phyloP scores from a whole-genome alignment of 2,888 invertebrate species.

The Cataglyphis cursor region DNA sequence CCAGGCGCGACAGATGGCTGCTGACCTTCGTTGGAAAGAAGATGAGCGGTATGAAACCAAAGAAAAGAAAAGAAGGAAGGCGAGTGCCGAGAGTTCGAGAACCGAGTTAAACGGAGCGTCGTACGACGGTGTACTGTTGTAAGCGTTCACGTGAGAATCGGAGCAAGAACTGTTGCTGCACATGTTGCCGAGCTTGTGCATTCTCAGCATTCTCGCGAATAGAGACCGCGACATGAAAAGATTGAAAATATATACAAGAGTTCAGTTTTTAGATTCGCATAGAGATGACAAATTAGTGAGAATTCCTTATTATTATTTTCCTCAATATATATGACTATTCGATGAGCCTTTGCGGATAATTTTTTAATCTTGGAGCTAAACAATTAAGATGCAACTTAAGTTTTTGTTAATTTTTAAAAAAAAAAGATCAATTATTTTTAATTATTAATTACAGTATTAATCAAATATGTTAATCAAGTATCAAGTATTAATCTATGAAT shows the following conservation, averaged over 20 bases:
- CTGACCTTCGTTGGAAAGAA: conserved; percentile 57
- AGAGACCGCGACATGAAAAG: background rate
- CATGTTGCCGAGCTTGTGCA: conserved; percentile 22
- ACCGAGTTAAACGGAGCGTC: conserved; percentile 69
- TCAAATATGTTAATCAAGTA: background rate
- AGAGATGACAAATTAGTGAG: background rate
- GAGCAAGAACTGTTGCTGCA: conserved; percentile 48
- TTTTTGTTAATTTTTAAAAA: background rate
- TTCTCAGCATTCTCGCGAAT: conserved; percentile 12
- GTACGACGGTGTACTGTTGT: conserved; percentile 33
- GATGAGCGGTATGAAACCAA: conserved; percentile 7
- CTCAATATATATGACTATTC: background rate
- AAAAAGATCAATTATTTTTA: background rate
- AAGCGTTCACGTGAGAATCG: conserved; percentile 41
- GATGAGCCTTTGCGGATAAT: background rate
- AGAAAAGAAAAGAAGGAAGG: conserved; percentile 35
- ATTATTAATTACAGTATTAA: background rate
- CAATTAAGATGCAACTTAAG: background rate
- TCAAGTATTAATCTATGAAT: background rate
- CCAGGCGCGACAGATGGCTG: conserved; percentile 54
- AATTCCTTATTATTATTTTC: background rate
- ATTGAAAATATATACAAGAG: background rate
- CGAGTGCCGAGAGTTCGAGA: conserved; percentile 65
- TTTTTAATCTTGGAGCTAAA: background rate
- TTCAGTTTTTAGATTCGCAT: background rate